Conservation (phyloP, 2,113 vertebrate species). For the Hemiprocne comata region DNA sequence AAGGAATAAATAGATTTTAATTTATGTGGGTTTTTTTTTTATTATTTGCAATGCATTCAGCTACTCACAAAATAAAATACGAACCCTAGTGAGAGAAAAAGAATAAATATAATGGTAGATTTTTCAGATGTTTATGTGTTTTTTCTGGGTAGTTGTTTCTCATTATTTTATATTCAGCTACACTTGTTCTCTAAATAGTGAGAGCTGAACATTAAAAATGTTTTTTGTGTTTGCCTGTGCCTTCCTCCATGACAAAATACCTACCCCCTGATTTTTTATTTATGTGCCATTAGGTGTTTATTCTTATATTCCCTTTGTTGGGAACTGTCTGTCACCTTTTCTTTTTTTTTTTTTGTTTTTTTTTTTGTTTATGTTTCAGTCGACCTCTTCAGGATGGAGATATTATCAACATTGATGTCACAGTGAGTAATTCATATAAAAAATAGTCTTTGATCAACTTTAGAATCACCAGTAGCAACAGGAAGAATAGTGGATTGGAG, state of each 20-base stretch:
- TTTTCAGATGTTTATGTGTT: conserved; percentile 58
- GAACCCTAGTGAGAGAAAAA: conserved; percentile 55
- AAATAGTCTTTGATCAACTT: conserved; percentile 87
- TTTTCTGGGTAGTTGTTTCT: conserved; percentile 51
- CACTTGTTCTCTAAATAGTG: conserved; percentile 60
- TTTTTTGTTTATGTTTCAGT: conserved; percentile 81
- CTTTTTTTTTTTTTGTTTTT: background rate
- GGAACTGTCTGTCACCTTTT: conserved; percentile 77
- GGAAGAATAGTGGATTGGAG: conserved; percentile 88
- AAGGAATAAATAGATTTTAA: conserved; percentile 48
- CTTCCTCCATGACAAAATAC: conserved; percentile 55
- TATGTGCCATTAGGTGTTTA: conserved; percentile 79
- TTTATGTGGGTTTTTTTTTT: background rate
- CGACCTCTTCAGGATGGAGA: conserved; percentile 86
- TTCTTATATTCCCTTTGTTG: conserved; percentile 83
- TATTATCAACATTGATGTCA: conserved; percentile 92
- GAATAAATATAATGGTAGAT: conserved; percentile 48
- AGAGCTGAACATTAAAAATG: conserved; percentile 77
- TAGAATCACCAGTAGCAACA: conserved; percentile 81
- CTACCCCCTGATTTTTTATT: conserved; percentile 70
- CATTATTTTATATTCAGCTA: conserved; percentile 67
- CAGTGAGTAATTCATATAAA: conserved; percentile 82
- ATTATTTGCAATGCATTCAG: conserved; percentile 36
- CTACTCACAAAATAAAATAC: conserved; percentile 63
- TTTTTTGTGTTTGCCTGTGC: conserved; percentile 75